A percentile compares a stretch with the other conserved stretches of the same genome.
These are phyloP conservation scores for Trichopoda pennipes DNA, from an alignment of 2,888 invertebrate genomes.

Conservation along the genomic window DNA sequence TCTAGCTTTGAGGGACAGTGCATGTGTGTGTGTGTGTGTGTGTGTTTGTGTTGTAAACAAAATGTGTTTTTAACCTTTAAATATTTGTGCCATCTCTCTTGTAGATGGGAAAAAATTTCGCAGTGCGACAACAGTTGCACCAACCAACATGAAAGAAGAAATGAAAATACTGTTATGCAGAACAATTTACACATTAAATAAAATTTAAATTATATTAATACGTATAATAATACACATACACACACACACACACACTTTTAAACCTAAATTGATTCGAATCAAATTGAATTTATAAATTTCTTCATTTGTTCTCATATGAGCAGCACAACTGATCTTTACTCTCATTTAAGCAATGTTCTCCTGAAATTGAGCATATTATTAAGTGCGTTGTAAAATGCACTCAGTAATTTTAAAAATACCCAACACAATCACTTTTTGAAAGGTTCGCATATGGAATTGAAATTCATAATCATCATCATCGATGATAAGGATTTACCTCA, in stretches of 20 bases:
- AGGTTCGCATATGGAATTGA: too few relatives aligned
- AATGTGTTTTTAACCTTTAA: constrained; percentile 37
- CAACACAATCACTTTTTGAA: too few relatives aligned
- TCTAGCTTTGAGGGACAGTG: background rate
- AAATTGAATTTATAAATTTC: too few relatives aligned
- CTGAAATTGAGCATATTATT: too few relatives aligned
- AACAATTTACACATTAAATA: constrained; percentile 47
- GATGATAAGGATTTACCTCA: too few relatives aligned
- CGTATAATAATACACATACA: background rate
- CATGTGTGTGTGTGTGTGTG: background rate
- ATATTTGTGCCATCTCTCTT: constrained; percentile 53
- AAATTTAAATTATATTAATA: constrained; percentile 29
- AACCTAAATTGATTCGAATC: background rate
- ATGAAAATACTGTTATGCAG: constrained; percentile 45
- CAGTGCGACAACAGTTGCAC: constrained; percentile 64
- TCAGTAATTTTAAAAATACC: too few relatives aligned
- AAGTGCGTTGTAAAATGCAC: too few relatives aligned
- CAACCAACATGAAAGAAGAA: constrained; percentile 50
- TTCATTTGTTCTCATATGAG: too few relatives aligned
- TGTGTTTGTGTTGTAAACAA: constrained; percentile 7
- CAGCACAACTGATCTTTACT: too few relatives aligned
- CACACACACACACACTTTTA: background rate
- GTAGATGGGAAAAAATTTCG: constrained; percentile 58
- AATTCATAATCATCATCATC: too few relatives aligned
- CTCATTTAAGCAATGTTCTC: too few relatives aligned